Conservation (phyloP, 2,113 vertebrate species). For the Hiodon tergisus region DNA sequence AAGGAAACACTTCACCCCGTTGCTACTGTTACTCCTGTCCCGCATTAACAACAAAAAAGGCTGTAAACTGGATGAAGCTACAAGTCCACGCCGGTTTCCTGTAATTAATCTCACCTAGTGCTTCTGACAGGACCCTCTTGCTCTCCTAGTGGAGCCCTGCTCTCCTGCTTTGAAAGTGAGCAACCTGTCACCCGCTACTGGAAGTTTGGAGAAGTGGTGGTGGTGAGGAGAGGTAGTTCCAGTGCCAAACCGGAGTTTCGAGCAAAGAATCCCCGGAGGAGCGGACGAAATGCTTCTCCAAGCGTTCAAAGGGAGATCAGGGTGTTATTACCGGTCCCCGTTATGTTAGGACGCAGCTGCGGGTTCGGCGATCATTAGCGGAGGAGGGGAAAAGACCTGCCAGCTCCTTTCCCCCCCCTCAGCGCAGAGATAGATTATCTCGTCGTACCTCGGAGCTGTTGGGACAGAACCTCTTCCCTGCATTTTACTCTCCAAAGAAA, state of each 20-base stretch:
- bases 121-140: no score
- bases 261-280: slow-evolving; percentile 7
- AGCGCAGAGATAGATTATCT: slow-evolving; percentile 23
- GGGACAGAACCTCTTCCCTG: slow-evolving; percentile 10
- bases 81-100: no score
- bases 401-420: background rate
- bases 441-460: slow-evolving; percentile 19
- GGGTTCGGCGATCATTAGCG: slow-evolving; percentile 18
- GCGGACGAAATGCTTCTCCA: slow-evolving; percentile 17
- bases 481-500: slow-evolving; percentile 16
- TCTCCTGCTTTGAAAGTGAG: no score
- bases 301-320: slow-evolving; percentile 25
- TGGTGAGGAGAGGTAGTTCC: background rate
- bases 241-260: background rate
- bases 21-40: no score
- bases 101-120: no score
- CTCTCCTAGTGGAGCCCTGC: no score
- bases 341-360: slow-evolving; percentile 16
- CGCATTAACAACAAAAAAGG: no score
- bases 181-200: background rate
- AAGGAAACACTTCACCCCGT: no score
- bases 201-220: background rate
- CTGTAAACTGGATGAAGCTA: no score
- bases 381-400: slow-evolving; percentile 15
- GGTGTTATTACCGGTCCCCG: slow-evolving; percentile 21